Percentiles rank a stretch among this genome's conserved stretches.
Conservation (phyloP, 2,113 vertebrate genomes). For the Hepsetus odoe region DNA sequence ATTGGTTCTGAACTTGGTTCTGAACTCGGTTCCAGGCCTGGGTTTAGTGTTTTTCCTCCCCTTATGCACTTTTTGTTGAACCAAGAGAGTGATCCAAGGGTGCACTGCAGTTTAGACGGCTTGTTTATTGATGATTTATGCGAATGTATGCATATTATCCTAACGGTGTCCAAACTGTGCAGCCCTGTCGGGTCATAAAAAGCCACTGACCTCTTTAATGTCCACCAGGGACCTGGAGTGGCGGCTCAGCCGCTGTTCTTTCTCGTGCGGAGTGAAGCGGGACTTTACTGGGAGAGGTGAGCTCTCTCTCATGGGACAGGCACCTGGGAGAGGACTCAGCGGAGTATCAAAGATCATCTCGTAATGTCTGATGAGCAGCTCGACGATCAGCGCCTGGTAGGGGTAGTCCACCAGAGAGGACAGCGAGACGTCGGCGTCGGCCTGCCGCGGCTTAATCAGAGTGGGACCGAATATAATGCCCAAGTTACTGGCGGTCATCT, state of each 20-base stretch:
- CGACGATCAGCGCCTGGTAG: constrained; percentile 90
- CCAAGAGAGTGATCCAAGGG: too few species aligned
- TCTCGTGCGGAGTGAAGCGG: constrained; percentile 76
- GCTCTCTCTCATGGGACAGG: constrained; percentile 67
- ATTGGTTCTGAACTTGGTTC: too few species aligned
- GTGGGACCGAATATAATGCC: constrained; percentile 97
- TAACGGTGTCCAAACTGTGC: background rate
- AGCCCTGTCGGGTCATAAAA: background rate
- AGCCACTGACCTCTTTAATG: constrained; percentile 86
- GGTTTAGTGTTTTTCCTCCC: background rate
- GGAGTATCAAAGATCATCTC: constrained; percentile 91
- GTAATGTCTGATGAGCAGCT: constrained; percentile 90
- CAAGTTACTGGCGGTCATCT: constrained; percentile 97
- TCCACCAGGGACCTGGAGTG: constrained; percentile 80
- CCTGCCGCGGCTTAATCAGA: constrained; percentile 90
- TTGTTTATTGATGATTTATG: too few species aligned
- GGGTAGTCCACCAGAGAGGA: constrained; percentile 96
- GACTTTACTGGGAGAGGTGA: constrained; percentile 40
- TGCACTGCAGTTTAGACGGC: too few species aligned
- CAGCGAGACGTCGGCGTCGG: constrained; percentile 87
- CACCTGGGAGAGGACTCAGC: constrained; percentile 72
- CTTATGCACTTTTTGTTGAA: too few species aligned
- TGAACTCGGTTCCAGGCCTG: too few species aligned
- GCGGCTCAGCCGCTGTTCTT: constrained; percentile 77
- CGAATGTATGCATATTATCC: too few species aligned